Evolutionary conservation across 2,113 vertebrate genomes (phyloP), one percentile per base, ranked within the genome.

Genomic region (Gobius niger): DNA sequence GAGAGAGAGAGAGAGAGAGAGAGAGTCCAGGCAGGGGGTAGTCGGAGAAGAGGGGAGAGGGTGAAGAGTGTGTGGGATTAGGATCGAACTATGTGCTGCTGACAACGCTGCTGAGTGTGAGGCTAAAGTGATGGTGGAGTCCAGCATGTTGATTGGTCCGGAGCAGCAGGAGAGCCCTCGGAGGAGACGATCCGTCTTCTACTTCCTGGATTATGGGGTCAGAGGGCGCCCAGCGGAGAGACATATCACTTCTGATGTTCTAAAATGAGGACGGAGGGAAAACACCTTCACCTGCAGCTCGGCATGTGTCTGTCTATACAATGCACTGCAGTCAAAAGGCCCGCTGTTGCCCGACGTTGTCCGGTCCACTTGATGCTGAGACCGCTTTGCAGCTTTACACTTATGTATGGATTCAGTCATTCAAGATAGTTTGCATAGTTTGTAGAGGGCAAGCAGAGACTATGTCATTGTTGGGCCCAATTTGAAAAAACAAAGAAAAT

Each of bases 81-180:
- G 69, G 24, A 82, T 86, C 64, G 53, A 87, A 87, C 73, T 69
- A 72, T 65, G 75, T n/a, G 68, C 49, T 41, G 53, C 83, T 71
- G 82, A 83, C 81, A 83, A 54, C 57, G 60, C 72, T 12, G 56
- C 65, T 42, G 74, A 75, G 78, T 75, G 61, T 34, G 67, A 69
- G 66, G 75, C 73, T 82, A 78, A 74, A 80, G 86, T 90, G 85
- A 83, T 74, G 79, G 67, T 71, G 69, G 68, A 68, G 65, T 83
- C 83, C 69, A 67, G 70, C 69, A 15, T 60, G 24, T 78, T 86
- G 76, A 88, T 91, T 86, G 81, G 80, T 81, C 78, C 63, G 7
- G 44, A 72, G 74, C 84, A 70, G 73, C 78, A 60, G 49, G 78
- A 75, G 73, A 68, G 4, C 40, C 47, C 64, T 0, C 68, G 51